Conservation (phyloP, 2,888 invertebrate species). For the Heliconius sara region DNA sequence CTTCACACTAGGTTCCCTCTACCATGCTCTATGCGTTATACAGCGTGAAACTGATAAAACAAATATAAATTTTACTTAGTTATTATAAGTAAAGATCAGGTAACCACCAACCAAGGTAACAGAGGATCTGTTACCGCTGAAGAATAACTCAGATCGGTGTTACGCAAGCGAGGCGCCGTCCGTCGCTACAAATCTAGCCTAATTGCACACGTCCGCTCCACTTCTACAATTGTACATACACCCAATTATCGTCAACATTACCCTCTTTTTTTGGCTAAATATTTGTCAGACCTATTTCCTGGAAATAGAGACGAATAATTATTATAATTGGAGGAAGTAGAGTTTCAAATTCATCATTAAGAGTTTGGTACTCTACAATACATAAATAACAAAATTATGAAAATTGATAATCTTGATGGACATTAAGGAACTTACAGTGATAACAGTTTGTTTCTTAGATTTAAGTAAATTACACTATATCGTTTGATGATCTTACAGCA, state of each 20-base stretch:
- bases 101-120: no score
- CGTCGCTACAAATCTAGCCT: constrained; percentile 37
- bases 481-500: no score
- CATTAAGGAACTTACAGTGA: no score
- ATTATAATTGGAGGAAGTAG: neutral
- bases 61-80: no score
- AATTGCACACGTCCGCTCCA: constrained; percentile 40
- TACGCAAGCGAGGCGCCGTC: constrained; percentile 28
- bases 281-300: constrained; percentile 31
- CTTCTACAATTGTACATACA: constrained; percentile 36
- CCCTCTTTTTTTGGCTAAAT: constrained; percentile 35
- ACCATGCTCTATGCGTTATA: no score
- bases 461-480: no score
- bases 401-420: no score
- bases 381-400: no score
- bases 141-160: constrained; percentile 2
- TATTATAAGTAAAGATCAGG: constrained; percentile 19
- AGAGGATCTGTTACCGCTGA: neutral
- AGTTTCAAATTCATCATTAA: neutral
- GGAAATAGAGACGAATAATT: constrained; percentile 13
- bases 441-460: no score
- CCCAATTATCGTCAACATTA: constrained; percentile 34
- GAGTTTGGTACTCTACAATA: no score
- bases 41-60: no score
- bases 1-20: no score